Evolutionary conservation across 1,140 invertebrate species (phyloP), one percentile per base, ranked within the genome.

Genomic region (Drosophila funebris): DNA sequence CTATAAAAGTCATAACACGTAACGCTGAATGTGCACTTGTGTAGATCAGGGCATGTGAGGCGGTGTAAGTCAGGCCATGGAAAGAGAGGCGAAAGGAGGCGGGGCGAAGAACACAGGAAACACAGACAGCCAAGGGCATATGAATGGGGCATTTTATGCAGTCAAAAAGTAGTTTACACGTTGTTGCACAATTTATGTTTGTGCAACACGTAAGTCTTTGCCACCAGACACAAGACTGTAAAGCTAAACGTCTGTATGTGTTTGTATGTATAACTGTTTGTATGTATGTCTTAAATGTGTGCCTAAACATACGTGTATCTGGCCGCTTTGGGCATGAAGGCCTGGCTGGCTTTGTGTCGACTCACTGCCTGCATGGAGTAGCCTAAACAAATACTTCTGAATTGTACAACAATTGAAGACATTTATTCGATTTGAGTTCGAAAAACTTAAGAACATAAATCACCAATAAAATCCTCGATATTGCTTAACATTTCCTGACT

Each of bases 141-240:
- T 74, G 72, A 82, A 79, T 78, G 78, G 73, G 54, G 72, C 76
- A 63, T 73, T 87, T 83, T 71, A 73, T 90, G 80, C 83, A 90
- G 88, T 85, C 88, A 85, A 89, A 90, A 90, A 87, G 89, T 90
- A 89, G 89, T 90, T 90, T 90, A 87, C 89, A 90, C 90, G 90
- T 90, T 90, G 90, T 90, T 90, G 90, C 84, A 90, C 90, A 87
- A 90, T 90, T 90, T 90, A 90, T 90, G 83, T 78, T 90, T 90
- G 83, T 90, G 88, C 88, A 88, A 84, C 88, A 88, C 80, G 88
- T 90, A 90, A 85, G 77, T 70, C 78, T 68, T 68, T 83, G 72
- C 75, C 82, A 68, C 71, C 76, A 88, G 64, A 71, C 78, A 44
- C 68, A 71, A 54, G 58, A 56, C 60, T 54, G 29, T 1, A 33